phyloP scores from a whole-genome alignment of 2,797 vertebrate genomes.

The Sebastes steindachneri region DNA sequence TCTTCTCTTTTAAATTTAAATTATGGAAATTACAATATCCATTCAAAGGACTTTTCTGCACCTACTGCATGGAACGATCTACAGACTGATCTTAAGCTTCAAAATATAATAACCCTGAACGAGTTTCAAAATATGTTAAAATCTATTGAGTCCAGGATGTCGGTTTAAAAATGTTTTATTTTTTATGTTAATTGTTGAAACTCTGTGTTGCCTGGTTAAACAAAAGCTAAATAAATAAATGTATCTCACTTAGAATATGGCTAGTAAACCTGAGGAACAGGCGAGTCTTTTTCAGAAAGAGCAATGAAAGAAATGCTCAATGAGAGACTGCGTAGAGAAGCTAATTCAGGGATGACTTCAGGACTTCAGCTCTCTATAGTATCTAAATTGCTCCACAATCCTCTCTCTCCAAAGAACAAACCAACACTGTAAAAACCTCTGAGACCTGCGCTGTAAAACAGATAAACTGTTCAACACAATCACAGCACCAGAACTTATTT shows the following conservation, averaged over 20 bases:
- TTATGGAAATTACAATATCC: too few species aligned
- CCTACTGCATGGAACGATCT: too few species aligned
- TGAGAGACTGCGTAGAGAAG: neutral
- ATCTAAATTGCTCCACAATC: neutral
- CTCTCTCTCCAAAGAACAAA: neutral
- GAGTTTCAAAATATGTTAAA: rapidly evolving
- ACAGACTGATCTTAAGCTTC: too few species aligned
- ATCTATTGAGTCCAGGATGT: too few species aligned
- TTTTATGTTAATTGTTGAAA: too few species aligned
- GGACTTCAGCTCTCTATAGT: neutral
- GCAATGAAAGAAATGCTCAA: neutral
- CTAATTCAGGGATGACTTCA: neutral
- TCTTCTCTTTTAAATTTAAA: too few species aligned
- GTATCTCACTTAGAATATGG: neutral
- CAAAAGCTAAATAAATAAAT: neutral
- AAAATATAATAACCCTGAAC: too few species aligned
- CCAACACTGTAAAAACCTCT: neutral
- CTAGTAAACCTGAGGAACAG: neutral
- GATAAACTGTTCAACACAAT: neutral
- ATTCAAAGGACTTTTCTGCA: too few species aligned
- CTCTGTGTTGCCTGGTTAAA: too few species aligned
- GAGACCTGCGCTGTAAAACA: neutral
- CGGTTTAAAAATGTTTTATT: too few species aligned
- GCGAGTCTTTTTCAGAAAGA: neutral
- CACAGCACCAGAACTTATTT: neutral